These are phyloP conservation scores for Drosophila mimica DNA, from an alignment of 2,888 invertebrate species.

Conservation along the genomic window DNA sequence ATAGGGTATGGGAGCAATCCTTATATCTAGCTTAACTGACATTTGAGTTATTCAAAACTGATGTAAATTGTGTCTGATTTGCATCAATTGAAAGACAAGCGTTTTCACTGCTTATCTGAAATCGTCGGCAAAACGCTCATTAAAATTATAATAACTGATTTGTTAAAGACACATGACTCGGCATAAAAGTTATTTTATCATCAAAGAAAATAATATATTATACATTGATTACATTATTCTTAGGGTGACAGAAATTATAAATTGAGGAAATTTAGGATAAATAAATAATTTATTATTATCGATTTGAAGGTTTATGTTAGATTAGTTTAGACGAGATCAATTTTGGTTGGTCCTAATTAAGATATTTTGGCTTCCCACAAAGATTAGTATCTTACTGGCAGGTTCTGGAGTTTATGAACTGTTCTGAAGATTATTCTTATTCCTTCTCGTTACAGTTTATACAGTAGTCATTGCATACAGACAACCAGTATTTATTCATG, in stretches of 20 bases:
- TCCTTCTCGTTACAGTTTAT: neutral
- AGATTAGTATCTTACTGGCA: neutral
- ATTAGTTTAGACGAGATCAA: neutral
- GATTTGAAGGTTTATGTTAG: neutral
- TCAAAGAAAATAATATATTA: neutral
- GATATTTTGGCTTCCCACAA: neutral
- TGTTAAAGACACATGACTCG: slow-evolving; percentile 1
- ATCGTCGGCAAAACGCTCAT: neutral
- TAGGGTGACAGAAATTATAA: neutral
- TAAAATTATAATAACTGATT: slow-evolving; percentile 1
- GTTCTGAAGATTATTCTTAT: neutral
- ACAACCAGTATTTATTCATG: neutral
- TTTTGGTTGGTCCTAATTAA: neutral
- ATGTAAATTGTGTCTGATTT: neutral
- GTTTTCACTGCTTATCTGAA: neutral
- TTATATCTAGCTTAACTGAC: neutral
- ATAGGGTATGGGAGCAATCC: neutral
- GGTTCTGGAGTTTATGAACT: neutral
- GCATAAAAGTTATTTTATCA: neutral
- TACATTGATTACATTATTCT: neutral
- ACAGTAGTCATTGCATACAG: neutral
- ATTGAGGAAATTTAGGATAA: neutral
- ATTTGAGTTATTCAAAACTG: neutral
- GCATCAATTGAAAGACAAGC: neutral
- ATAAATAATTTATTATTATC: neutral